A percentile compares a stretch with the other conserved stretches of the same genome.
These are phyloP conservation scores for Amphimallon solstitiale DNA, from an alignment of 2,888 invertebrate genomes.

Conservation along the genomic window DNA sequence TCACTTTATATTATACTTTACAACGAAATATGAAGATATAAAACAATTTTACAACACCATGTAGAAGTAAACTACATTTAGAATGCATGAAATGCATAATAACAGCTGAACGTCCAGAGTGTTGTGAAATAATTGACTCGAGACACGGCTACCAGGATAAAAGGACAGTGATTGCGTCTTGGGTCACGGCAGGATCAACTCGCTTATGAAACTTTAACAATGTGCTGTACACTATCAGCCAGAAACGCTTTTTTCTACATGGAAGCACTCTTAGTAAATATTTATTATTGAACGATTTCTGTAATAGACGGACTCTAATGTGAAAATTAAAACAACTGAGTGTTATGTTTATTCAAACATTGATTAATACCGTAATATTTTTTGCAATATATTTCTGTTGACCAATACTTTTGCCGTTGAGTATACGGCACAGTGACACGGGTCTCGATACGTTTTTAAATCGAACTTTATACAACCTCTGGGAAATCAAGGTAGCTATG, in stretches of 20 bases:
- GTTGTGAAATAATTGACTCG: conserved; percentile 47
- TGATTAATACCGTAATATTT: no score
- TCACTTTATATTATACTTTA: no score
- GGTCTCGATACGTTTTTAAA: conserved; percentile 62
- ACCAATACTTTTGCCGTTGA: not conserved
- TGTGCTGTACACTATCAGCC: conserved; percentile 35
- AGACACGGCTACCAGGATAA: conserved; percentile 49
- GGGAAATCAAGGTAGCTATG: conserved; percentile 61
- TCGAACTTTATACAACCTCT: conserved; percentile 63
- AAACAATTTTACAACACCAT: not conserved
- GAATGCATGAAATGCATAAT: conserved; percentile 40
- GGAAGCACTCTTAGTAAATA: no score
- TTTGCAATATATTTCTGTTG: not conserved
- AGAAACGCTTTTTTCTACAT: not conserved
- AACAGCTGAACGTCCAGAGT: conserved; percentile 40
- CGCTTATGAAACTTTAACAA: conserved; percentile 46
- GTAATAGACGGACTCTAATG: no score
- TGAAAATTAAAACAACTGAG: no score
- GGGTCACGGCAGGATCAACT: conserved; percentile 44
- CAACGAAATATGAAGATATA: conserved; percentile 16
- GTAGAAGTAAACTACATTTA: conserved; percentile 12
- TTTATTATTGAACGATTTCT: not conserved
- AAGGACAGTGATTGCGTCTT: conserved; percentile 51
- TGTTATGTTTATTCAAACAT: no score
- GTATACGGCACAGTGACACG: conserved; percentile 53